Conservation (phyloP, 2,888 invertebrate species). For the Argyresthia goedartella region DNA sequence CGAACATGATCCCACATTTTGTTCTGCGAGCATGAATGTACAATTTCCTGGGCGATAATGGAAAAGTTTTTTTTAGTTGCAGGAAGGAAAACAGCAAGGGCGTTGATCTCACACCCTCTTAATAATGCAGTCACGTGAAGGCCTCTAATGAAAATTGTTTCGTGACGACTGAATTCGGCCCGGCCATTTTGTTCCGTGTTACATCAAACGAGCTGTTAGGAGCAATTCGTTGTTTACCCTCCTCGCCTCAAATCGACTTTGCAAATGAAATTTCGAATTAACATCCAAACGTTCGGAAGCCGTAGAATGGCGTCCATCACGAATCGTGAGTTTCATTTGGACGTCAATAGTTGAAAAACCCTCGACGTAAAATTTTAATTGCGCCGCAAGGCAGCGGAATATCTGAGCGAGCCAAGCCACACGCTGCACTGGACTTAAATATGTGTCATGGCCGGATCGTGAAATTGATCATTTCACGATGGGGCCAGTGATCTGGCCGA, state of each 20-base stretch:
- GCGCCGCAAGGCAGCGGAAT: slow-evolving; percentile 28
- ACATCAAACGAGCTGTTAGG: slow-evolving; percentile 1
- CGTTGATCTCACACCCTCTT: slow-evolving; percentile 25
- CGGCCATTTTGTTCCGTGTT: slow-evolving; percentile 27
- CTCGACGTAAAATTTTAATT: slow-evolving; percentile 42
- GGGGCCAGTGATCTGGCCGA: too few species aligned
- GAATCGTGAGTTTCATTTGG: background rate
- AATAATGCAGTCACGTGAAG: slow-evolving; percentile 56
- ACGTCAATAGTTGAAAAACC: slow-evolving; percentile 15
- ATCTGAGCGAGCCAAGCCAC: slow-evolving; percentile 9
- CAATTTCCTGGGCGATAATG: slow-evolving; percentile 34
- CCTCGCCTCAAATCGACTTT: background rate
- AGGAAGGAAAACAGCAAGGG: slow-evolving; percentile 21
- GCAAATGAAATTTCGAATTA: background rate
- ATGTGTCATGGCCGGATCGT: too few species aligned
- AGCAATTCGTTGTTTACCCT: background rate
- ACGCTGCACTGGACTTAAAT: background rate
- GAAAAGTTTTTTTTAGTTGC: slow-evolving; percentile 37
- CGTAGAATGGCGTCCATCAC: too few species aligned
- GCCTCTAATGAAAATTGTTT: slow-evolving; percentile 61
- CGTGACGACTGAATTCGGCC: slow-evolving; percentile 46
- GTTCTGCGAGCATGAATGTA: slow-evolving; percentile 27
- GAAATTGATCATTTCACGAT: too few species aligned
- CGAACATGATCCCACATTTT: background rate
- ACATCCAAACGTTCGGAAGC: background rate